Evolutionary conservation across 1,140 invertebrate genomes (phyloP).

Genomic region (Melitaea cinxia): DNA sequence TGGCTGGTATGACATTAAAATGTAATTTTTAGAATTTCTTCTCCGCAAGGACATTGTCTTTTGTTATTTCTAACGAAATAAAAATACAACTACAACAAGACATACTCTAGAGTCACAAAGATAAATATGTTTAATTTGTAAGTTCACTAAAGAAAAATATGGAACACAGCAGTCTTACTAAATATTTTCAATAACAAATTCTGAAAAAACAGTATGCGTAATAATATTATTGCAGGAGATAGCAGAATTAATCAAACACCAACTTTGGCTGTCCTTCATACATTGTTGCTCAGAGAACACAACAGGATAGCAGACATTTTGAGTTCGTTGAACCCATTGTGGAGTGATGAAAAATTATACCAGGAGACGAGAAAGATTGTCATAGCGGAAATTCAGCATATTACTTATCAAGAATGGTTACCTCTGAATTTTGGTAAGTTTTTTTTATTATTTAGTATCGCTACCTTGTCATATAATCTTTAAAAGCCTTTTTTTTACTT

Average conservation of each 20-base stretch:
- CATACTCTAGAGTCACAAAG: no score
- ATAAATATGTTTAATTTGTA: no score
- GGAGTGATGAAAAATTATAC: slow-evolving; percentile 89
- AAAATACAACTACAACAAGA: no score
- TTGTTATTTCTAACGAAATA: no score
- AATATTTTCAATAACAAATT: no score
- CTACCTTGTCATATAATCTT: no score
- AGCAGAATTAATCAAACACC: slow-evolving; percentile 88
- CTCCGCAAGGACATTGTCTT: no score
- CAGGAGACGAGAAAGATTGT: slow-evolving; percentile 91
- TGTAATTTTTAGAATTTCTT: background rate
- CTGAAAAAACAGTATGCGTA: background rate
- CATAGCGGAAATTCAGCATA: slow-evolving; percentile 91
- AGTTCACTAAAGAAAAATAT: no score
- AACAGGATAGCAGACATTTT: slow-evolving; percentile 88
- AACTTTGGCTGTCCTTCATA: slow-evolving; percentile 85
- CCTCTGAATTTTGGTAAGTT: slow-evolving; percentile 83
- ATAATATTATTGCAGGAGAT: slow-evolving; percentile 81
- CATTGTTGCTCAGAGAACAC: slow-evolving; percentile 83
- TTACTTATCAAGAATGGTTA: slow-evolving; percentile 87
- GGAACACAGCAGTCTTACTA: no score
- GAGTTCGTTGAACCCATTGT: slow-evolving; percentile 83
- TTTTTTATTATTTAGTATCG: no score
- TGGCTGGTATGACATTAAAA: slow-evolving; percentile 55
- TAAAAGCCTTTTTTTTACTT: no score